Conservation (phyloP, 92 coral and sea anemone species). For the Muricea muricata region DNA sequence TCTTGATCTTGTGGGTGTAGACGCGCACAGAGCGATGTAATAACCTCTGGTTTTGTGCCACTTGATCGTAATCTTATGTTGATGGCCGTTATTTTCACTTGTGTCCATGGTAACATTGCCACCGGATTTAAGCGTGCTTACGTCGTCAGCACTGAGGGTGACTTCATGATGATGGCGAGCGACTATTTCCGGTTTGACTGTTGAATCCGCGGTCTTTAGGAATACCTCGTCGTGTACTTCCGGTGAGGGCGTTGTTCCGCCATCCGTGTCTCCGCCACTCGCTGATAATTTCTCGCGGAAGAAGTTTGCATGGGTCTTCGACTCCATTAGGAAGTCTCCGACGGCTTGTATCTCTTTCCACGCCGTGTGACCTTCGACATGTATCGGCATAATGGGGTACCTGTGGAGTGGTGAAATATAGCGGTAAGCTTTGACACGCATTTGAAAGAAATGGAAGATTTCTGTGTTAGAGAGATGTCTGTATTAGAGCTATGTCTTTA, state of each 20-base stretch:
- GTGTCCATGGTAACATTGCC: not conserved
- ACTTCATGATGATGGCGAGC: slow-evolving; percentile 55
- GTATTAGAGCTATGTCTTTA: slow-evolving; percentile 43
- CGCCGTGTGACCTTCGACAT: slow-evolving; percentile 82
- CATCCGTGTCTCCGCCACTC: not conserved
- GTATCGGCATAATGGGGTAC: slow-evolving; percentile 88
- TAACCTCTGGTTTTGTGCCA: not conserved
- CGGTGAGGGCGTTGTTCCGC: not conserved
- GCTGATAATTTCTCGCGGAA: slow-evolving; percentile 67
- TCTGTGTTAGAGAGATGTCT: slow-evolving; percentile 71
- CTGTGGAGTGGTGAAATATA: slow-evolving; percentile 66
- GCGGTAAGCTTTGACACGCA: too few species aligned
- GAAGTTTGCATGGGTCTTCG: slow-evolving; percentile 65
- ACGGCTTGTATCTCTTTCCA: slow-evolving; percentile 88
- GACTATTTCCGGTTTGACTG: not conserved
- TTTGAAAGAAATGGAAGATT: too few species aligned
- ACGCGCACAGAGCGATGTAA: not conserved
- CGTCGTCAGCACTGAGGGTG: slow-evolving; percentile 54
- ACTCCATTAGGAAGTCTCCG: slow-evolving; percentile 73
- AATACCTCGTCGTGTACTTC: not conserved
- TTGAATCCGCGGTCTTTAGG: not conserved
- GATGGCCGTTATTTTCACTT: not conserved
- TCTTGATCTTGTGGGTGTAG: not conserved
- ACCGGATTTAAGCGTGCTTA: slow-evolving; percentile 4
- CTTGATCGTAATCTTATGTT: not conserved